Conservation (phyloP, 2,113 vertebrate genomes). For the Emydocephalus ijimae region DNA sequence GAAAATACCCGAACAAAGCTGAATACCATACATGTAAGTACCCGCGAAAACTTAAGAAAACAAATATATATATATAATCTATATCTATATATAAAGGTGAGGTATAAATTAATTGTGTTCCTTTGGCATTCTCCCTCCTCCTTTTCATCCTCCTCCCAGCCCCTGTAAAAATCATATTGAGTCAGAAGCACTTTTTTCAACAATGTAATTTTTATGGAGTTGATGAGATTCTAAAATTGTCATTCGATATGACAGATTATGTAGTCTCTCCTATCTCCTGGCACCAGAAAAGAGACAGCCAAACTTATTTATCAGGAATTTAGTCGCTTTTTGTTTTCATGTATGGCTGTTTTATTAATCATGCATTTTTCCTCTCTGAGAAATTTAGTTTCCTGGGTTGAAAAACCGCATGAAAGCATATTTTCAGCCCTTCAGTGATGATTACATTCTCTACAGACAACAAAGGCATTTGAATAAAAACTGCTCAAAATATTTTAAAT, state of each 20-base stretch:
- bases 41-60: no score
- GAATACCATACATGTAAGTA: no score
- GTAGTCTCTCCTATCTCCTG: background rate
- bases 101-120: no score
- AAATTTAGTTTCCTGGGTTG: background rate
- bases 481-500: background rate
- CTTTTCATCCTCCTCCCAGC: conserved; percentile 38
- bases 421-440: background rate
- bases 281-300: background rate
- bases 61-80: no score
- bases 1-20: no score
- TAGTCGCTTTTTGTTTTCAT: background rate
- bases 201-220: conserved; percentile 53
- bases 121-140: no score
- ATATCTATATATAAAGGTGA: no score
- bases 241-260: background rate
- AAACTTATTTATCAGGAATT: background rate
- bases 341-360: background rate
- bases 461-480: background rate
- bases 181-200: conserved; percentile 56
- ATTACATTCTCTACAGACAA: background rate
- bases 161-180: conserved; percentile 69
- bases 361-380: background rate
- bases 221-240: conserved; percentile 24
- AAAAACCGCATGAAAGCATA: background rate